Conservation (phyloP, 2,797 vertebrate species). For the Melanotaenia pygmaea region DNA sequence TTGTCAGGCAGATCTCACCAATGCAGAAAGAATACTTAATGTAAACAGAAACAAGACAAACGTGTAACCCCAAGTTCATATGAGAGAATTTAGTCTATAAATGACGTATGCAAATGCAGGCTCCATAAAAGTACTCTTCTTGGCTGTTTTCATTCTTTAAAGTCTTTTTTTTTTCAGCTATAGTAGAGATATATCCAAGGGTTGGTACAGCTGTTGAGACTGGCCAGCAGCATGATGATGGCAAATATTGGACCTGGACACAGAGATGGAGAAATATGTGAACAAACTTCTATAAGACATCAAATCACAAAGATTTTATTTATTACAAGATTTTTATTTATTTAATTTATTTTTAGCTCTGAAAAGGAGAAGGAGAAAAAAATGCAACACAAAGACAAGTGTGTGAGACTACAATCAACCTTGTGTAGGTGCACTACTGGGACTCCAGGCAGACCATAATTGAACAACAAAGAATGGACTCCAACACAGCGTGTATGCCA, state of each 20-base stretch:
- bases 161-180: conserved; percentile 39
- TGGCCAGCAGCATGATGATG: conserved; percentile 87
- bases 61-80: not conserved
- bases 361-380: not conserved
- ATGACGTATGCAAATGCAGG: not conserved
- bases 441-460: conserved; percentile 91
- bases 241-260: conserved; percentile 83
- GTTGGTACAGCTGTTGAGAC: conserved; percentile 88
- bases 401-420: conserved; percentile 64
- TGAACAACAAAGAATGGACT: conserved; percentile 90
- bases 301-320: not conserved
- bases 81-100: not conserved
- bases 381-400: not conserved
- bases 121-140: not conserved
- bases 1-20: not conserved
- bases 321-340: no score
- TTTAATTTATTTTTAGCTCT: no score
- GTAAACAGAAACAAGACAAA: not conserved
- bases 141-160: not conserved
- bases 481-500: conserved; percentile 88
- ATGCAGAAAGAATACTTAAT: not conserved
- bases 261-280: not conserved
- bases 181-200: conserved; percentile 90
- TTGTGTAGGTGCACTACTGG: conserved; percentile 81
- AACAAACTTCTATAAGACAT: not conserved